Base-by-base conservation (phyloP, 1,140 invertebrate species). In the Rhopalosiphum maidis region DNA sequence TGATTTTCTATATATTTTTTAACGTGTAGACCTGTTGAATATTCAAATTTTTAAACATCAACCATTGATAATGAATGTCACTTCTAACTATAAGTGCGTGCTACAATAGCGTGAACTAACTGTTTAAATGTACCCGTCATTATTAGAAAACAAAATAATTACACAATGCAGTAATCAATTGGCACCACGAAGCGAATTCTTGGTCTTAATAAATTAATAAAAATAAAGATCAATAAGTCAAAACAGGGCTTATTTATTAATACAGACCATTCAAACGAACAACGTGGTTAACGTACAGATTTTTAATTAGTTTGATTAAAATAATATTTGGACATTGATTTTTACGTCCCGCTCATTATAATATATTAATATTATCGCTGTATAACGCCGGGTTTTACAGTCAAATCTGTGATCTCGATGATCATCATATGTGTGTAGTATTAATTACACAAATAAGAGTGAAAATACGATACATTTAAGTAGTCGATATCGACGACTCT, bases 221-320 rank as follows among this genome's bases (percentile, higher is more conserved):
- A n/a, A 68, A 68, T n/a, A 15, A 68, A 68, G 60, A n/a, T n/a
- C 60, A 68, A 68, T 60, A 68, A 68, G 60, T n/a, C 11, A 68
- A 68, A 68, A 68, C 2, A 1, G 60, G 60, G 60, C 30, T 77
- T n/a, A 77, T 35, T n/a, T 77, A 77, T 77, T 77, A 77, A 77
- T 77, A 60, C 11, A 30, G 55, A 3, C 55, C 11, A 60, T 60
- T 60, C 30, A 30, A 15, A 77, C 21, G 4, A 77, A n/a, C n/a
- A 4, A 18, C n/a, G 60, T 77, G 60, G 60, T 35, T 35, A n/a
- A 77, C 60, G 60, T 77, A 77, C 1, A 77, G 60, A 77, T 77
- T 77, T 77, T 77, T 77, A n/a, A 77, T 77, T n/a, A 77, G 11
- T 77, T 77, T 77, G 30, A 77, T 77, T 77, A n/a, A 77, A 77